These are phyloP conservation scores for Hemicrepidius hirtus DNA, from an alignment of 2,888 invertebrate genomes.

Conservation along the genomic window DNA sequence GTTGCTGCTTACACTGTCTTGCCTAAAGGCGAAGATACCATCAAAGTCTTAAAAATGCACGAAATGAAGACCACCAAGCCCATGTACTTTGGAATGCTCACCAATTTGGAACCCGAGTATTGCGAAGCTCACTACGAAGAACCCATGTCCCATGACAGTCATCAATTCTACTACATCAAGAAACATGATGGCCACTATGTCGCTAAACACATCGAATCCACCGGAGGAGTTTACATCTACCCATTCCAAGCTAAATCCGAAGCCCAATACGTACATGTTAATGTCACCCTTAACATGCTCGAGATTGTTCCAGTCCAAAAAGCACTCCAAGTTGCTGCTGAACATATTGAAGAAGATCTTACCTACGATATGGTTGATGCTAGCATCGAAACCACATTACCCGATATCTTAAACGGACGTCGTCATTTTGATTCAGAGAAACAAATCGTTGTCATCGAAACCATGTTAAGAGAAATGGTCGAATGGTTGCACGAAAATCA, in stretches of 20 bases:
- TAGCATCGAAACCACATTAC: conserved; percentile 50
- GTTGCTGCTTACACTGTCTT: conserved; percentile 63
- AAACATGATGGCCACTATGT: conserved; percentile 54
- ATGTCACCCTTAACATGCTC: conserved; percentile 68
- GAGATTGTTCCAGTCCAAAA: conserved; percentile 56
- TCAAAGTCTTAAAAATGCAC: conserved; percentile 64
- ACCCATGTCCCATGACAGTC: conserved; percentile 59
- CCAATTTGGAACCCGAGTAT: conserved; percentile 59
- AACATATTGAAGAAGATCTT: conserved; percentile 58
- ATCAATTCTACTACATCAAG: conserved; percentile 59
- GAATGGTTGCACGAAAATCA: conserved; percentile 68
- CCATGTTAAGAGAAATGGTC: conserved; percentile 65
- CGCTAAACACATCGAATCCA: conserved; percentile 59
- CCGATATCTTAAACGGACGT: conserved; percentile 68
- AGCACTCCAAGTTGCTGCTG: conserved; percentile 51
- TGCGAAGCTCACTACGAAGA: conserved; percentile 65
- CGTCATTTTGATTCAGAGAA: conserved; percentile 61
- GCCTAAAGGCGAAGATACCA: conserved; percentile 54
- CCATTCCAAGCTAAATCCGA: conserved; percentile 63
- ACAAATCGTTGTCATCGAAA: conserved; percentile 61
- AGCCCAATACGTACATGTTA: conserved; percentile 68
- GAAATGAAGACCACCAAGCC: conserved; percentile 65
- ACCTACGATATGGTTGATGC: conserved; percentile 60
- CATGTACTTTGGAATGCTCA: conserved; percentile 65
- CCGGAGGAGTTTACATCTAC: conserved; percentile 60